Base-by-base conservation (phyloP, 2,888 invertebrate species). In the Volucella bombylans region DNA sequence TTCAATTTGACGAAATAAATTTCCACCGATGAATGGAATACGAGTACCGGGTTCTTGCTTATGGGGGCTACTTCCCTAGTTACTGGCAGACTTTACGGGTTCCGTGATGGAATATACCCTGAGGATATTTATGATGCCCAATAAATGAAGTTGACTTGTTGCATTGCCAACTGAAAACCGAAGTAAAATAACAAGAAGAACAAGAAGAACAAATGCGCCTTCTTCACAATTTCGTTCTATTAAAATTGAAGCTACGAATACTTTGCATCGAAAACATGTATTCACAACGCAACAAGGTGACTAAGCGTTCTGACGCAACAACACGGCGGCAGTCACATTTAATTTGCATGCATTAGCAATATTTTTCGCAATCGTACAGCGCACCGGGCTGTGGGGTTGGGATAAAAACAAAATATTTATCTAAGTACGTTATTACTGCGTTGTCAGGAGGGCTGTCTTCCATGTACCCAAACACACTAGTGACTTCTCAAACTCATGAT, bases 301-400 rank as follows among this genome's bases (percentile, higher is more conserved):
- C 59, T 85, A 62, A 76, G 80, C 61, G 55, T 18, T 41, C 57
- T 31, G 15, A 62, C 18, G 8, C 50, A 3, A 52, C 11, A 45
- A 50, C 43, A 39, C 18, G 23, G n/a, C 55, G 55, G 61, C 52
- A 64, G 68, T 43, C 67, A 78, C 88, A 89, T 89, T 90, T 89
- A 88, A 91, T 91, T 91, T 91, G 90, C 91, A 91, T 90, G 88
- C 85, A 88, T 88, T 88, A 87, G 89, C 90, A 88, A 90, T 91
- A 89, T 90, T 90, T 91, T 82, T 83, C 64, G 80, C 76, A 73
- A 64, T 67, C 61, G 59, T 31, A 31, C 31, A 50, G 82, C 76
- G 71, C 81, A 85, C 72, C 86, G 81, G 86, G 87, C 77, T 83
- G 82, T 6, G 31, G 31, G 31, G 31, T 31, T 31, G 31, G 31